These are phyloP conservation scores for Polyommatus icarus DNA, from an alignment of 2,888 invertebrate species.

Conservation along the genomic window DNA sequence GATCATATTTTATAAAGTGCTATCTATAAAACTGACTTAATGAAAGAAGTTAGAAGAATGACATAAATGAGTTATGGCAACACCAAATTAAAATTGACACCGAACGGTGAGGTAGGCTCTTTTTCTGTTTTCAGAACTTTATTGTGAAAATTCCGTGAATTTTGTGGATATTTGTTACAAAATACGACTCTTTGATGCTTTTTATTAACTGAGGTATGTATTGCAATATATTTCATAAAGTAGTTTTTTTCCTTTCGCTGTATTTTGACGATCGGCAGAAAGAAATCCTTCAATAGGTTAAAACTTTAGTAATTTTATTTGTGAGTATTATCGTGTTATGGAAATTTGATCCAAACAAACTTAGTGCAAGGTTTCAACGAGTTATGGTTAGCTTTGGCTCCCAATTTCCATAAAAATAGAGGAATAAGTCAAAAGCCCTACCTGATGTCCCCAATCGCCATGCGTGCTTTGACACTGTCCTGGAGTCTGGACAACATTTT, in stretches of 20 bases:
- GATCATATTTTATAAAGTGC: too few species aligned
- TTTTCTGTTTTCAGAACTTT: slow-evolving; percentile 79
- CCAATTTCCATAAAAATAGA: background rate
- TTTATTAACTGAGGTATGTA: slow-evolving; percentile 73
- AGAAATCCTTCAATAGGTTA: slow-evolving; percentile 68
- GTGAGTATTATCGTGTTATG: slow-evolving; percentile 35
- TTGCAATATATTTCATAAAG: slow-evolving; percentile 25
- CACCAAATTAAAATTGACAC: slow-evolving; percentile 68
- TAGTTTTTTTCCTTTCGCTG: slow-evolving; percentile 31
- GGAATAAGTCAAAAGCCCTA: background rate
- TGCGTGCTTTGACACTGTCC: slow-evolving; percentile 65
- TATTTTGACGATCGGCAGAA: slow-evolving; percentile 69
- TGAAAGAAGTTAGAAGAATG: too few species aligned
- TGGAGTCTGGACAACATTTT: slow-evolving; percentile 31
- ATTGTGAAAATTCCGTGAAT: slow-evolving; percentile 70
- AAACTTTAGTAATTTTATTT: slow-evolving; percentile 50
- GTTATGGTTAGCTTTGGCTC: background rate
- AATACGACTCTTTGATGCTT: slow-evolving; percentile 73
- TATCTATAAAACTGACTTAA: too few species aligned
- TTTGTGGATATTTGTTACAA: slow-evolving; percentile 63
- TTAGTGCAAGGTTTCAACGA: background rate
- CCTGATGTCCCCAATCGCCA: slow-evolving; percentile 67
- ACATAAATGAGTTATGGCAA: slow-evolving; percentile 45
- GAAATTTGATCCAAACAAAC: background rate
- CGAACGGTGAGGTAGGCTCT: slow-evolving; percentile 78